These are phyloP conservation scores for Crotalus tigris DNA, from an alignment of 2,113 vertebrate genomes.

Conservation along the genomic window DNA sequence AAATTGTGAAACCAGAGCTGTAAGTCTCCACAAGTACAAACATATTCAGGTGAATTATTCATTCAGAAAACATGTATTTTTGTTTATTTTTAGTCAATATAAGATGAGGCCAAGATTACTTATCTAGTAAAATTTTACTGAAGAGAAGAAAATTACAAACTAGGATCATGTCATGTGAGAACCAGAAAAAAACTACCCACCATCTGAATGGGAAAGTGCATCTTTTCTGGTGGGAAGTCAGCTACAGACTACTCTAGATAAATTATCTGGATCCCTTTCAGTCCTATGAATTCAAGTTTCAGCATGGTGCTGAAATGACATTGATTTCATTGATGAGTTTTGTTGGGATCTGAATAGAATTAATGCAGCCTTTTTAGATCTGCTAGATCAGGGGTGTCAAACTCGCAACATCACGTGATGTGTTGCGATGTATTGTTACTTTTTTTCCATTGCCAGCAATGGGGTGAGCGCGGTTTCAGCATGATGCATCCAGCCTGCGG, in stretches of 20 bases:
- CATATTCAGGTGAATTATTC: neutral
- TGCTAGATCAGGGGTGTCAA: neutral
- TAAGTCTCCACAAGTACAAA: neutral
- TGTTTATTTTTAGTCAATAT: neutral
- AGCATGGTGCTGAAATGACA: neutral
- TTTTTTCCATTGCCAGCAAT: too few relatives aligned
- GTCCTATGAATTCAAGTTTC: neutral
- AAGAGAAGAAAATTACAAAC: neutral
- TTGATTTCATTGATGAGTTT: neutral
- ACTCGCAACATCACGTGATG: too few relatives aligned
- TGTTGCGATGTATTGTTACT: too few relatives aligned
- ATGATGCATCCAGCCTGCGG: too few relatives aligned
- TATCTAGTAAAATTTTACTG: neutral
- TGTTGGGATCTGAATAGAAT: neutral
- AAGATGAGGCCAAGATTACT: neutral
- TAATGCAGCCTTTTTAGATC: neutral
- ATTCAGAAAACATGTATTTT: neutral
- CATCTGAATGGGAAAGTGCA: neutral
- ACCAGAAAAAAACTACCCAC: neutral
- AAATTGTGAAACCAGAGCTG: neutral
- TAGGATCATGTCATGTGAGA: neutral
- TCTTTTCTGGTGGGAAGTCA: neutral
- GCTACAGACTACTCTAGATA: neutral
- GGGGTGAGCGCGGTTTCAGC: too few relatives aligned
- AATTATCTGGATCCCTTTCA: neutral